Percentiles rank a stretch among this genome's conserved stretches.
Evolutionary conservation across 2,888 invertebrate genomes (phyloP).

Genomic region (Zeuzera pyrina): DNA sequence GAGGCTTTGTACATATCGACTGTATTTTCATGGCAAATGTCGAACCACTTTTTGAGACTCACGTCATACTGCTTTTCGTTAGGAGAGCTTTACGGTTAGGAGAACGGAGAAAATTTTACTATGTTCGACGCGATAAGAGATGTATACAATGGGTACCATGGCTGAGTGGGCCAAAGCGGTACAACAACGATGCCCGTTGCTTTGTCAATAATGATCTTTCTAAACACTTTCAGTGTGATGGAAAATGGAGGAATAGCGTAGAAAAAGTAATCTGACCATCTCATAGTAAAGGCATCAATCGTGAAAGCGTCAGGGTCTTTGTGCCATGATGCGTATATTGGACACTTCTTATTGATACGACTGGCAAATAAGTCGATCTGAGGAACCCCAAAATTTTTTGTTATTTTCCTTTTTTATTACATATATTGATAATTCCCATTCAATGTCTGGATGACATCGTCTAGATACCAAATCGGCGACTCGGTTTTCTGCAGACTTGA

Average conservation of each 20-base stretch:
- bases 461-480: conserved; percentile 8
- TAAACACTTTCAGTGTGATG: too few relatives aligned
- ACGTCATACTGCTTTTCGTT: conserved; percentile 8
- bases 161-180: conserved; percentile 2
- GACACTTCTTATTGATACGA: conserved; percentile 9
- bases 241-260: conserved; percentile 7
- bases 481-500: conserved; percentile 4
- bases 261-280: conserved; percentile 1
- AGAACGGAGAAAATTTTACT: conserved; percentile 2
- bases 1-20: conserved; percentile 1
- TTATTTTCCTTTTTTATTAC: neutral
- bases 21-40: too few relatives aligned
- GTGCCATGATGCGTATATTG: conserved; percentile 8
- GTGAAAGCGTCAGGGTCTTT: conserved; percentile 3
- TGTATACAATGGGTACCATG: neutral
- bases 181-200: conserved; percentile 2
- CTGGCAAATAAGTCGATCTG: conserved; percentile 11
- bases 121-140: neutral
- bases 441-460: conserved; percentile 1
- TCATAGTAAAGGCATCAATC: conserved; percentile 5
- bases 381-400: conserved; percentile 3
- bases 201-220: conserved; percentile 5
- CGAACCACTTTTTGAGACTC: conserved; percentile 1
- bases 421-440: conserved; percentile 2
- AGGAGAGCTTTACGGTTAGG: neutral